Percentiles rank a stretch among this genome's conserved stretches.
These are phyloP conservation scores for Scytalopus superciliaris DNA, from an alignment of 2,113 vertebrate genomes.

Conservation along the genomic window DNA sequence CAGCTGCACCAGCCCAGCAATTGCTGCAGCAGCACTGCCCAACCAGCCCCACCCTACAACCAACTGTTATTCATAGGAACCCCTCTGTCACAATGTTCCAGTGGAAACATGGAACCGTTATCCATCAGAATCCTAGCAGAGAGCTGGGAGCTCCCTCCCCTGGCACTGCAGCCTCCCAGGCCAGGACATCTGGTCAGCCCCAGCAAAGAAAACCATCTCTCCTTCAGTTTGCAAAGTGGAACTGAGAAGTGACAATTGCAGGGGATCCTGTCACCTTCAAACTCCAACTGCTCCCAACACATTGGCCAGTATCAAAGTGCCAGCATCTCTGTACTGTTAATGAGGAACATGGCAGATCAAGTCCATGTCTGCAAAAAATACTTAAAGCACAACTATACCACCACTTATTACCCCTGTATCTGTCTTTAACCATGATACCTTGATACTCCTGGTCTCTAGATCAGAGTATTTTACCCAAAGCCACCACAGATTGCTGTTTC, in stretches of 20 bases:
- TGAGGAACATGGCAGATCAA: background rate
- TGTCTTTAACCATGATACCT: background rate
- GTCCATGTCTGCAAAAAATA: background rate
- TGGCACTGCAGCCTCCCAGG: background rate
- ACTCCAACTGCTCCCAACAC: background rate
- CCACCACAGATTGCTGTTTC: background rate
- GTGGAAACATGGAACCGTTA: background rate
- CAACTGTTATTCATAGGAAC: background rate
- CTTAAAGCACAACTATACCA: background rate
- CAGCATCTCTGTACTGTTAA: background rate
- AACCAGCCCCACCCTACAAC: background rate
- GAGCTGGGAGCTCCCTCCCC: background rate
- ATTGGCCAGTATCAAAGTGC: background rate
- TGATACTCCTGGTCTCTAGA: background rate
- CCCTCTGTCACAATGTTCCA: rapidly evolving
- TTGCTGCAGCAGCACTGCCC: background rate
- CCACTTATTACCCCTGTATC: background rate
- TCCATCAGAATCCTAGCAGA: background rate
- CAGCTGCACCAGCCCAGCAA: background rate
- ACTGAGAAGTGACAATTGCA: background rate
- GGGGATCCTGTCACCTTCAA: background rate
- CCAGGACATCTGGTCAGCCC: background rate
- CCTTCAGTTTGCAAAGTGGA: background rate
- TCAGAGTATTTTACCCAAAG: background rate
- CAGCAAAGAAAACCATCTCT: too few species aligned